Evolutionary conservation across 37 sponge, comb jelly and placozoan genomes (phyloP).

Genomic region (Beroe ovata): DNA sequence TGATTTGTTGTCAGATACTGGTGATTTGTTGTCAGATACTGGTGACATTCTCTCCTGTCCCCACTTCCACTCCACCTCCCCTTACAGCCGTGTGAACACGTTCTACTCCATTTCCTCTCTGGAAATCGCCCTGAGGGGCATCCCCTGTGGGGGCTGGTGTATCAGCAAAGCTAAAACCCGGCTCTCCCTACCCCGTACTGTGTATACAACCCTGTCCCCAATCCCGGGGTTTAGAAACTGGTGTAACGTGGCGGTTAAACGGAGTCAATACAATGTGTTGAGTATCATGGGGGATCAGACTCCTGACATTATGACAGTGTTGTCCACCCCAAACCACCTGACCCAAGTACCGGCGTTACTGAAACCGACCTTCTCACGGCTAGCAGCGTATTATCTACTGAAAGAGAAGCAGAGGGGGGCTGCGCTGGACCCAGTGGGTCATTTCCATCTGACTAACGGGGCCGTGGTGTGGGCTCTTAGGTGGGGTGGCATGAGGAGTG

Average conservation of each 20-base stretch:
- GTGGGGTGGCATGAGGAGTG: constrained; percentile 56
- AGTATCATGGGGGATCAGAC: neutral
- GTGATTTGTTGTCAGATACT: neutral
- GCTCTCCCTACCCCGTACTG: neutral
- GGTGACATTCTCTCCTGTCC: constrained; percentile 3
- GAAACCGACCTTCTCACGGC: neutral
- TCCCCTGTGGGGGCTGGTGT: constrained; percentile 66
- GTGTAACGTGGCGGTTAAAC: neutral
- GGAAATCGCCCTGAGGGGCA: constrained; percentile 21
- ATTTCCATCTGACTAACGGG: constrained; percentile 59
- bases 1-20: neutral
- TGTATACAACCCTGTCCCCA: constrained; percentile 55
- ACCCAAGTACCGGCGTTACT: neutral
- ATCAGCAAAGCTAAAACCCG: constrained; percentile 45
- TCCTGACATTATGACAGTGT: neutral
- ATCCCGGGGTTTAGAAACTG: constrained; percentile 60
- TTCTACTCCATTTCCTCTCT: constrained; percentile 65
- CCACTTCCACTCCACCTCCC: neutral
- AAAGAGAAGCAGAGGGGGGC: constrained; percentile 43
- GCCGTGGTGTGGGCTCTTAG: constrained; percentile 48
- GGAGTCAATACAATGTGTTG: neutral
- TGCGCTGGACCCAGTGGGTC: constrained; percentile 67
- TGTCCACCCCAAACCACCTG: constrained; percentile 6
- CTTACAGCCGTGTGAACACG: constrained; percentile 1
- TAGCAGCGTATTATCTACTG: constrained; percentile 43